These are phyloP conservation scores for Aythya baeri DNA, from an alignment of 2,113 vertebrate genomes.

Conservation along the genomic window DNA sequence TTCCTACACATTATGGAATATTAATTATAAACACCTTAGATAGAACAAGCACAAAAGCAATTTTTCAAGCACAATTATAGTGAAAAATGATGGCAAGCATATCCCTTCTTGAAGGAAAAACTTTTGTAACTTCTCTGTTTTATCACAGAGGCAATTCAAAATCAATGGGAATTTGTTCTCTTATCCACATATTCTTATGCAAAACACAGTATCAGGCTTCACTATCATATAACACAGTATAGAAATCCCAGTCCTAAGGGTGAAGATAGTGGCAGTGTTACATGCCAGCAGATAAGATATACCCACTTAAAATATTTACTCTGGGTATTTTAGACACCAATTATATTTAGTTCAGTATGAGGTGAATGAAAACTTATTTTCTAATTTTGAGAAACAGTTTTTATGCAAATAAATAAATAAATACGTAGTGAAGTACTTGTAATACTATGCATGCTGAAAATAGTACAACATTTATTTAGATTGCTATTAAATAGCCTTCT, in stretches of 20 bases:
- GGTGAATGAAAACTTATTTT: background rate
- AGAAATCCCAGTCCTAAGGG: background rate
- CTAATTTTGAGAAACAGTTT: background rate
- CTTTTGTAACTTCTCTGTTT: background rate
- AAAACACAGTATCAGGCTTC: background rate
- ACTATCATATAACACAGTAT: background rate
- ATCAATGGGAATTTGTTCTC: background rate
- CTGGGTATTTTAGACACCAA: background rate
- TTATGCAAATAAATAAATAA: background rate
- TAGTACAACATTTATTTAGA: background rate
- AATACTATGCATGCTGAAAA: background rate
- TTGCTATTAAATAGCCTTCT: background rate
- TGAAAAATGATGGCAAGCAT: background rate
- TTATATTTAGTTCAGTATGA: background rate
- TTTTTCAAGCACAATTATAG: background rate
- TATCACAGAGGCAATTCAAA: background rate
- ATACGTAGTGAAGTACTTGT: background rate
- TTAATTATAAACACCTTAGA: slow-evolving; percentile 23
- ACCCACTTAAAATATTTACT: background rate
- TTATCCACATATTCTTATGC: background rate
- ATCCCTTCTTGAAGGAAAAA: background rate
- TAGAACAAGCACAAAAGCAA: background rate
- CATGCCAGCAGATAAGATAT: background rate
- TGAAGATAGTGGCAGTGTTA: background rate
- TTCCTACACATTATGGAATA: background rate